Conservation (phyloP, 2,113 vertebrate species). For the Capreolus pygargus region DNA sequence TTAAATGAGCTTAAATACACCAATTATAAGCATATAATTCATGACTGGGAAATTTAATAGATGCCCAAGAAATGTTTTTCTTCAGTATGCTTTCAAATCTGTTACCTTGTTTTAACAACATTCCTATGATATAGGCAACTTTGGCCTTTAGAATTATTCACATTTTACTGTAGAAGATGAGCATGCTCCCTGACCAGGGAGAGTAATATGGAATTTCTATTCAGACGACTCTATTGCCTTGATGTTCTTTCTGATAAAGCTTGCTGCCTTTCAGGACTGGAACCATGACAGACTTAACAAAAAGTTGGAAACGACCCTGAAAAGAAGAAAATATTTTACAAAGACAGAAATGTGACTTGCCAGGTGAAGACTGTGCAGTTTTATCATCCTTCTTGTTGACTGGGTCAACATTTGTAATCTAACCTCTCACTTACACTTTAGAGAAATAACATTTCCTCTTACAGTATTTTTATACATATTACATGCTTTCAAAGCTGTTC, state of each 20-base stretch:
- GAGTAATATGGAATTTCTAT: background rate
- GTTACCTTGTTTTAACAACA: conserved; percentile 22
- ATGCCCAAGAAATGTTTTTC: background rate
- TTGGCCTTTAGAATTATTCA: background rate
- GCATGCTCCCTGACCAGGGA: background rate
- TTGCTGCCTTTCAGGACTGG: background rate
- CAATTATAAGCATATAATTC: background rate
- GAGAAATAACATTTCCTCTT: background rate
- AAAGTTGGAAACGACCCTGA: background rate
- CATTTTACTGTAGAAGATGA: background rate
- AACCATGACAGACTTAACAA: background rate
- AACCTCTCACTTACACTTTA: background rate
- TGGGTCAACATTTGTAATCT: background rate
- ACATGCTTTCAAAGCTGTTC: background rate
- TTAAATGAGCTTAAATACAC: background rate
- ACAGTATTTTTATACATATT: background rate
- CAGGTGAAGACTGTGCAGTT: background rate
- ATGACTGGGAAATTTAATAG: background rate
- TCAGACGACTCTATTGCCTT: background rate
- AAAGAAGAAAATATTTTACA: background rate
- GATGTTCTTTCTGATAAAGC: background rate
- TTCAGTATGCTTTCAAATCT: background rate
- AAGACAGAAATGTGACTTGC: background rate
- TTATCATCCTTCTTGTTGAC: background rate
- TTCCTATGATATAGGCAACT: background rate